Percentiles rank a stretch among this genome's conserved stretches.
These are phyloP conservation scores for Hanleya hanleyi DNA, from an alignment of 2,888 invertebrate species.

Conservation along the genomic window DNA sequence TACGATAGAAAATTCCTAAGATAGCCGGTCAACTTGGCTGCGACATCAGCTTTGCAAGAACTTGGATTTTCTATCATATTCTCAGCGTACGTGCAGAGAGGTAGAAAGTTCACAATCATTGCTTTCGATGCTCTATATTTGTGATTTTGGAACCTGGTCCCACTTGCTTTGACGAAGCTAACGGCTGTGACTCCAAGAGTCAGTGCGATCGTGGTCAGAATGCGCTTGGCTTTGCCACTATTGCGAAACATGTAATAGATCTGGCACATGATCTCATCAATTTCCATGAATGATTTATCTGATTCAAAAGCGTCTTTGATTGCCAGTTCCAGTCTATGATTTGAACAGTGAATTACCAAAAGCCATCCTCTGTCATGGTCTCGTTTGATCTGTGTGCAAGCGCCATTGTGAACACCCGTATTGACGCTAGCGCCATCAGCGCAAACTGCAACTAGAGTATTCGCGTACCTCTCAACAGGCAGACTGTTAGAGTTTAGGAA, in stretches of 20 bases:
- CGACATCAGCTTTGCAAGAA: neutral
- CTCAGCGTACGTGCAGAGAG: neutral
- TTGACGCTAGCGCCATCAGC: slow-evolving; percentile 5
- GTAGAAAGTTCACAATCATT: neutral
- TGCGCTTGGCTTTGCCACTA: neutral
- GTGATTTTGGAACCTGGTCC: neutral
- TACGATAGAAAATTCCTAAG: neutral
- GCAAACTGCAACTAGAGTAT: neutral
- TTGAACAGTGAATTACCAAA: neutral
- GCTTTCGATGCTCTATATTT: neutral
- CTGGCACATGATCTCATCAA: slow-evolving; percentile 1
- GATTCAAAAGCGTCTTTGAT: neutral
- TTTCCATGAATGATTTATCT: neutral
- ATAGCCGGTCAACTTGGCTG: neutral
- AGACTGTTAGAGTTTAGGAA: neutral
- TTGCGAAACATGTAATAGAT: slow-evolving; percentile 8
- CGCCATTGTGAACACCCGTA: neutral
- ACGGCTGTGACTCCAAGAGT: neutral
- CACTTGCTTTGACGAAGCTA: neutral
- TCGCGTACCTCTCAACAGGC: neutral
- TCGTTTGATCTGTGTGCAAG: neutral
- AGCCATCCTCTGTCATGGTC: neutral
- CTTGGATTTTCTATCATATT: neutral
- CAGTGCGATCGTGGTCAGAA: neutral
- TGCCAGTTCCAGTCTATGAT: slow-evolving; percentile 8